Percentiles rank a stretch among this genome's conserved stretches.
Evolutionary conservation across 2,888 invertebrate species (phyloP).

Genomic region (Drosophila greeni): DNA sequence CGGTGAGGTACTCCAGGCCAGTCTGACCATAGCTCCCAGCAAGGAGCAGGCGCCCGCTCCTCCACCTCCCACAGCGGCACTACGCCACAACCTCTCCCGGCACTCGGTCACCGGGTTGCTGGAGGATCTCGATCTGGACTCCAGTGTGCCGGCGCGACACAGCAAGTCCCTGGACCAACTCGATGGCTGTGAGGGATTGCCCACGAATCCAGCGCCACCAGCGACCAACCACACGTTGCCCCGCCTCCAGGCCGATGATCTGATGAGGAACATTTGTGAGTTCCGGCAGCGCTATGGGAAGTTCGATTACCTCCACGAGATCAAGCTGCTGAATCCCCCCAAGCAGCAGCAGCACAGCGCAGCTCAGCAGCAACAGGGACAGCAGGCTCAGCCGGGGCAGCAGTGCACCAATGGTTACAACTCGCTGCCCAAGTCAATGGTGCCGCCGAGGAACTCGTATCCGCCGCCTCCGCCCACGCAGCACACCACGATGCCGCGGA

Average conservation of each 20-base stretch:
- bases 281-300: slow-evolving; percentile 84
- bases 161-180: slow-evolving; percentile 91
- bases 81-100: slow-evolving; percentile 79
- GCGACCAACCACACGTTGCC: slow-evolving; percentile 62
- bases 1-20: slow-evolving; percentile 83
- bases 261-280: slow-evolving; percentile 82
- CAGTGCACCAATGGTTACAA: slow-evolving; percentile 70
- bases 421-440: slow-evolving; percentile 78
- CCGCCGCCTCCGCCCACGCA: slow-evolving; percentile 79
- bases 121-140: slow-evolving; percentile 76
- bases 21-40: slow-evolving; percentile 83
- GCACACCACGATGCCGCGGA: slow-evolving; percentile 81
- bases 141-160: slow-evolving; percentile 82
- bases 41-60: slow-evolving; percentile 60
- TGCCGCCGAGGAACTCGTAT: slow-evolving; percentile 83
- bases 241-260: slow-evolving; percentile 80
- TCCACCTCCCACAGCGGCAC: slow-evolving; percentile 25
- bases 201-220: slow-evolving; percentile 24
- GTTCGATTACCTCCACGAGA: slow-evolving; percentile 78
- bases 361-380: slow-evolving; percentile 12
- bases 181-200: slow-evolving; percentile 77
- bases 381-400: slow-evolving; percentile 4
- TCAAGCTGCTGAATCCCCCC: slow-evolving; percentile 77
- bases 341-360: slow-evolving; percentile 62
- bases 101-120: slow-evolving; percentile 82